Percentiles rank a stretch among this genome's conserved stretches.
Evolutionary conservation across 30 jellyfish, hydroid and myxozoan species (phyloP).

Genomic region (Morbakka virulenta): DNA sequence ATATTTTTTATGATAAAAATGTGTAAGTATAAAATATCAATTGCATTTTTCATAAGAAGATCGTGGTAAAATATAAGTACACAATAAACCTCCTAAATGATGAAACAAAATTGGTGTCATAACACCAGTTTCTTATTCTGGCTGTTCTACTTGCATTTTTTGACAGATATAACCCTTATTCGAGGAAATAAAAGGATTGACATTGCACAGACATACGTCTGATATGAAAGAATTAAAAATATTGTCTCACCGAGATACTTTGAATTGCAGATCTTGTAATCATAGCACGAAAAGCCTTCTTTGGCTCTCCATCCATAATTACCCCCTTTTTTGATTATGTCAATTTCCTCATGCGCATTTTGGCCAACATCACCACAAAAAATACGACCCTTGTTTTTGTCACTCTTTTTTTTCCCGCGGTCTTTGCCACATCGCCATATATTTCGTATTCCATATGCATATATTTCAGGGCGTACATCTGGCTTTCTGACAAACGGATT

Average conservation of each 20-base stretch:
- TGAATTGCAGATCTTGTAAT: constrained; percentile 52
- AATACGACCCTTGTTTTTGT: constrained; percentile 60
- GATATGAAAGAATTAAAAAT: no score
- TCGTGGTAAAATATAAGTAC: no score
- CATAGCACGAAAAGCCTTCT: constrained; percentile 83
- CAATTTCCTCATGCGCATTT: constrained; percentile 74
- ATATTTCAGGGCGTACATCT: constrained; percentile 69
- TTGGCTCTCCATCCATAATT: constrained; percentile 95
- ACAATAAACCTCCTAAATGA: no score
- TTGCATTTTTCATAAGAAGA: no score
- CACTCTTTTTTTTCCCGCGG: constrained; percentile 40
- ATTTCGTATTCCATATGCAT: constrained; percentile 87
- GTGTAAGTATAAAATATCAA: no score
- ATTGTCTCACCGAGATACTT: constrained; percentile 22
- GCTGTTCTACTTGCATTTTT: no score
- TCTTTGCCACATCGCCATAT: constrained; percentile 93
- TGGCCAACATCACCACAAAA: constrained; percentile 99
- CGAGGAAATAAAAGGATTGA: no score
- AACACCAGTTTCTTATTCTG: no score
- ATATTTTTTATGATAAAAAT: no score
- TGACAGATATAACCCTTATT: no score
- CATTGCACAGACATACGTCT: no score
- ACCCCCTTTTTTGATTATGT: constrained; percentile 84
- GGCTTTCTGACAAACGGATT: constrained; percentile 60
- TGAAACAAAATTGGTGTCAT: no score